Base-by-base conservation (phyloP, 2,113 vertebrate genomes). In the Neotragus moschatus region DNA sequence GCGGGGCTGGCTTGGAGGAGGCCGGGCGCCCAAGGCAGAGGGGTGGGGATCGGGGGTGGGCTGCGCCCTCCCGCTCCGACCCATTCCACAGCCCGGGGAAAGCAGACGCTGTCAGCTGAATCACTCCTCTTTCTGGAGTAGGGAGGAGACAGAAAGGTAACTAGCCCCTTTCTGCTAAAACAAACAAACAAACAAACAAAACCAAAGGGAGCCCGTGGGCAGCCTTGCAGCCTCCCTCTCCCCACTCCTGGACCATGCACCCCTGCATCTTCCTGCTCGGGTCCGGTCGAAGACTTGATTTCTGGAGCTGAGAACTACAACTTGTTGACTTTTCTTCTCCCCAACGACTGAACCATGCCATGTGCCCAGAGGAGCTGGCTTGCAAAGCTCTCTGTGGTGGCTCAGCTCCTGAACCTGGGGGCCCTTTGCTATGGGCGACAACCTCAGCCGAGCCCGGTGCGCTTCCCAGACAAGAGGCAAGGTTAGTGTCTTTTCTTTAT, bases 311-410 rank as follows among this genome's bases (percentile, higher is more conserved):
- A 95, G 96, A 36, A 81, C 86, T 77, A 14, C 77, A 82, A 75
- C 77, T 63, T 79, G 63, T 26, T 45, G 93, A 93, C 70, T 82
- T 82, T 77, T 75, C 93, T 91, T 84, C 90, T 96, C 90, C 77
- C 80, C 25, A 77, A 86, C 97, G 96, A 97, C 98, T 98, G 98
- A 99, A 99, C 98, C 99, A 99, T 99, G 99, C 99, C 96, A 99
- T 99, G 99, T 98, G 98, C 97, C 92, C 99, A 91, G 98, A 98
- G 98, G 96, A 97, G 98, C 98, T 98, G 99, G 99, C 98, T 99
- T n/a, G 96, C 97, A 51, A 86, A 63, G n/a, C 15, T 98, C 96
- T 98, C 98, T 95, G 91, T 99, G 81, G 98, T 99, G 95, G 98
- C 99, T 33, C 98, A 99, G 88, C 98, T 99, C 95, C 98, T 99